Percentiles rank a stretch among this genome's conserved stretches.
Evolutionary conservation across 2,888 invertebrate species (phyloP).

Genomic region (Campoletis raptor): DNA sequence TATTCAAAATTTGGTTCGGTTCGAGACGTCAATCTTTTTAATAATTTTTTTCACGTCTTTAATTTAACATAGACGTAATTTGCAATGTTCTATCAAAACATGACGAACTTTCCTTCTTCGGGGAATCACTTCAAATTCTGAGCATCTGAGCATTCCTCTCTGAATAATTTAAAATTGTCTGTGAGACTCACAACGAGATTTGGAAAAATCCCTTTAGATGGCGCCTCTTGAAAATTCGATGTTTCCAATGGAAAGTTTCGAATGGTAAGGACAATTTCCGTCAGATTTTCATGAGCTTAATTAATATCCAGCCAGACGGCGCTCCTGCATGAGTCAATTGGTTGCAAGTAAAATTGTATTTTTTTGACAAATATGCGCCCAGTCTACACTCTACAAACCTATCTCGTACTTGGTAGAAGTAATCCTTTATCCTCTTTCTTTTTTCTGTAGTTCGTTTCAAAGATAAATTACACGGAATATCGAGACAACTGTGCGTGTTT

Average conservation of each 20-base stretch:
- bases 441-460: neutral
- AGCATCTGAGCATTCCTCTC: no score
- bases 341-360: neutral
- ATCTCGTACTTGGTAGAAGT: slow-evolving; percentile 20
- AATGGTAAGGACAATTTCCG: neutral
- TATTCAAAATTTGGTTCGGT: no score
- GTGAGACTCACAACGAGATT: neutral
- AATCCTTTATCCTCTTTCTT: slow-evolving; percentile 8
- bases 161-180: no score
- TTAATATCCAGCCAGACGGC: neutral
- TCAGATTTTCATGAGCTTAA: neutral
- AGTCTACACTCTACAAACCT: slow-evolving; percentile 35
- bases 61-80: no score
- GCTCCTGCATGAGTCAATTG: neutral
- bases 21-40: no score
- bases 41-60: no score
- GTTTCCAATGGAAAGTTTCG: neutral
- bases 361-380: neutral
- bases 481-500: neutral
- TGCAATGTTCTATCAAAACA: no score
- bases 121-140: no score
- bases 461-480: slow-evolving; percentile 25
- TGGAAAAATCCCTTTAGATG: neutral
- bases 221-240: neutral
- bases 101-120: no score